Conservation (phyloP, 2,888 invertebrate genomes). For the Nomada fabriciana region DNA sequence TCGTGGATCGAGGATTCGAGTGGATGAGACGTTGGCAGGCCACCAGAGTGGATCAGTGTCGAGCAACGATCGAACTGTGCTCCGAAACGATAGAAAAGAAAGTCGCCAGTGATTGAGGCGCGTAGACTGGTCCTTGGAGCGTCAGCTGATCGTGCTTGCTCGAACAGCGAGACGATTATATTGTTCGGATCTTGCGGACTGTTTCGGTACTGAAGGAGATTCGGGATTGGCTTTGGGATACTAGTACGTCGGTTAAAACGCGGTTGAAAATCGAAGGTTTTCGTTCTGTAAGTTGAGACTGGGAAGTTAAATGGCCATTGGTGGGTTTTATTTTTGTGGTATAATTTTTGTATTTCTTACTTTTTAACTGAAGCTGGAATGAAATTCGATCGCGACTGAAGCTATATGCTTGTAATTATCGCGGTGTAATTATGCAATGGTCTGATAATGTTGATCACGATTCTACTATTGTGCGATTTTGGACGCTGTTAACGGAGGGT, state of each 20-base stretch:
- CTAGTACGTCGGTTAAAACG: not conserved
- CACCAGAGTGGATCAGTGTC: slow-evolving; percentile 35
- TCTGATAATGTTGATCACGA: not conserved
- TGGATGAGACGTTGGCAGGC: slow-evolving; percentile 1
- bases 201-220: too few species aligned
- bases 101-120: slow-evolving; percentile 2
- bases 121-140: slow-evolving; percentile 12
- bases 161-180: not conserved
- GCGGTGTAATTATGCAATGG: slow-evolving; percentile 8
- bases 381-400: slow-evolving; percentile 14
- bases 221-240: not conserved
- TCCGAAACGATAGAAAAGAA: not conserved
- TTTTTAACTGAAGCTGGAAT: too few species aligned
- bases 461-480: not conserved
- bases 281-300: too few species aligned
- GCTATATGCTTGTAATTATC: not conserved
- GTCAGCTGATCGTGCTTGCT: slow-evolving; percentile 19
- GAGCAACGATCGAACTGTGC: not conserved
- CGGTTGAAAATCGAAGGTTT: too few species aligned
- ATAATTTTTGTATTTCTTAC: not conserved
- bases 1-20: not conserved
- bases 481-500: not conserved
- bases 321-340: not conserved
- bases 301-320: too few species aligned
- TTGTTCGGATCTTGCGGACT: not conserved